These are phyloP conservation scores for Mactra quadrangularis DNA, from an alignment of 1,140 invertebrate genomes.

Conservation along the genomic window DNA sequence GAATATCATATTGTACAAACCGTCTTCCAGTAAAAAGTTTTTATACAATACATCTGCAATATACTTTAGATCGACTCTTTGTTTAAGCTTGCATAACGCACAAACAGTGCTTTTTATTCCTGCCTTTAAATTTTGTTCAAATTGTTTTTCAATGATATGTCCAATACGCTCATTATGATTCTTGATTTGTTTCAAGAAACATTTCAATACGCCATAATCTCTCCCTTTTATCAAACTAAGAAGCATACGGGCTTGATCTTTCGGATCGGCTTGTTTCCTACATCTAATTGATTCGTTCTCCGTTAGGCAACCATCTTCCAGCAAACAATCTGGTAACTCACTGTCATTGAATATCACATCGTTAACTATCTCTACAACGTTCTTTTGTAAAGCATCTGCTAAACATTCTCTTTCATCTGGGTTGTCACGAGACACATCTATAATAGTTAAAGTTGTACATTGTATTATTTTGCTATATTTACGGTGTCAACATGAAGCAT, in stretches of 20 bases:
- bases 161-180: conserved; percentile 6
- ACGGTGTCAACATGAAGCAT: no score
- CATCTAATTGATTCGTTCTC: conserved; percentile 8
- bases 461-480: no score
- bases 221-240: conserved; percentile 7
- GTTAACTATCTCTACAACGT: conserved; percentile 3
- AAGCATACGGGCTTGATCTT: conserved; percentile 5
- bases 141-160: neutral
- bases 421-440: neutral
- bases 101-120: neutral
- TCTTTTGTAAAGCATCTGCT: neutral
- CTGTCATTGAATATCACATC: conserved; percentile 8
- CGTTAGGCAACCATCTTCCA: conserved; percentile 6
- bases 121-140: neutral
- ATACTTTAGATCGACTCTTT: conserved; percentile 7
- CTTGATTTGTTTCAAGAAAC: conserved; percentile 10
- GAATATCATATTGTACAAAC: conserved; percentile 3
- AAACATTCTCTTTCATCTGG: conserved; percentile 39
- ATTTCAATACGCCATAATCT: neutral
- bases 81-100: neutral
- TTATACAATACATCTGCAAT: conserved; percentile 10
- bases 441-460: no score
- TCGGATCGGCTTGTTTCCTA: neutral
- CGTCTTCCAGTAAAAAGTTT: neutral
- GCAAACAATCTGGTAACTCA: conserved; percentile 9